Conservation (phyloP, 2,113 vertebrate species). For the Blennius ocellaris region DNA sequence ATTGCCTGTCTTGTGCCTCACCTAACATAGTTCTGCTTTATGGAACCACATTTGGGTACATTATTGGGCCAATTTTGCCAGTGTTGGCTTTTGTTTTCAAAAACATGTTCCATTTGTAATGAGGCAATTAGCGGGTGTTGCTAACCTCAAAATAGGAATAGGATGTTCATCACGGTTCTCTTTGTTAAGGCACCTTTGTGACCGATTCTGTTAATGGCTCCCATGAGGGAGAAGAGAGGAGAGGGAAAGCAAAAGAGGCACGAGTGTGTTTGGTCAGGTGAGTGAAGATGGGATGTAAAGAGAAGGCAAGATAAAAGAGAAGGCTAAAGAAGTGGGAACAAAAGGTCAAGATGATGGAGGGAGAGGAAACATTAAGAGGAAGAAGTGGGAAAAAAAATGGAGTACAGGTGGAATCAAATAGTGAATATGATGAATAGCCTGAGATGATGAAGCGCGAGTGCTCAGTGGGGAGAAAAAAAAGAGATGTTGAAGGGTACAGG, state of each 20-base stretch:
- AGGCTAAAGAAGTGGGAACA: slow-evolving; percentile 40
- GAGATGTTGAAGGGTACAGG: slow-evolving; percentile 51
- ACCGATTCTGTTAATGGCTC: slow-evolving; percentile 50
- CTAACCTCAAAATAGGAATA: slow-evolving; percentile 55
- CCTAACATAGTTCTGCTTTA: not conserved
- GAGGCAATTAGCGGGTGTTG: slow-evolving; percentile 42
- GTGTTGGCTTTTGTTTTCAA: slow-evolving; percentile 7
- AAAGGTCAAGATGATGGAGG: slow-evolving; percentile 40
- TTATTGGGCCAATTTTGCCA: slow-evolving; percentile 11
- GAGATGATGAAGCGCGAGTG: slow-evolving; percentile 35
- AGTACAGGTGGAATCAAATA: slow-evolving; percentile 65
- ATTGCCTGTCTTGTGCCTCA: slow-evolving; percentile 7
- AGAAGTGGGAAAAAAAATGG: slow-evolving; percentile 7
- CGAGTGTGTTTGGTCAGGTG: slow-evolving; percentile 33
- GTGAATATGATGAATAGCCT: slow-evolving; percentile 57
- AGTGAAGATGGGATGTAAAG: slow-evolving; percentile 18
- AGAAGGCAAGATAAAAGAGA: slow-evolving; percentile 28
- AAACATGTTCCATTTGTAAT: slow-evolving; percentile 25
- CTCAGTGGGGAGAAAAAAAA: slow-evolving; percentile 29
- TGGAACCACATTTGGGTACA: not conserved
- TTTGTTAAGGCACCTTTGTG: slow-evolving; percentile 40
- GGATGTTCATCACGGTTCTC: slow-evolving; percentile 47
- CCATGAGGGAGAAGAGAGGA: slow-evolving; percentile 17
- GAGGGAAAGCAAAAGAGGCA: slow-evolving; percentile 8
- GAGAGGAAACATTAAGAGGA: slow-evolving; percentile 26